Base-by-base conservation (phyloP, 1,140 invertebrate genomes). In the Brachionus calyciflorus region DNA sequence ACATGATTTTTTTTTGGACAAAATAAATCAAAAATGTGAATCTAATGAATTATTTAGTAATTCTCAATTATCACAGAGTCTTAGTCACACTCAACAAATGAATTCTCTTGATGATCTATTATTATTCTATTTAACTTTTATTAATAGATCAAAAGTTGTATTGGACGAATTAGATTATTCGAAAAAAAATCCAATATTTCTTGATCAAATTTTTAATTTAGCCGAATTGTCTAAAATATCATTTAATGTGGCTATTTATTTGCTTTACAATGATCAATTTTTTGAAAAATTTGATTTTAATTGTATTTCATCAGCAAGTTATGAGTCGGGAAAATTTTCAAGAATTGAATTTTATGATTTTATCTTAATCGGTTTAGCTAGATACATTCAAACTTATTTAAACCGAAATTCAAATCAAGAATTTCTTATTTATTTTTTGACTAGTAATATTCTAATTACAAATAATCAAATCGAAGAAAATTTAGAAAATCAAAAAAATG, bases 341-440 rank as follows among this genome's bases (percentile, higher is more conserved):
- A 19, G 19, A 65, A 65, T 65, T 12, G 60, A 65, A 9, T 65
- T 65, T 14, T 65, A 65, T 65, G 40, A 65, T 37, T 46, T 65
- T 65, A 3, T 65, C 9, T 24, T 65, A 19, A 24, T 65, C 7
- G 19, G 40, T 26, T 19, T 65, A 10, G 17, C 60, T 44, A 65
- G 40, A 44, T 65, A 65, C 21, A 44, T 65, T 44, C 9, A 24
- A 46, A 21, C 2, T 3, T 21, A 30, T 7, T 7, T 65, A 37
- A 24, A 14, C n/a, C 28, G 1, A 24, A 44, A 65, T 9, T 26
- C 40, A 12, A 37, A 60, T 37, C 12, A n/a, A 17, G 60, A 65
- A 14, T 6, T 2, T 14, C 37, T 65, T 24, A 0, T 65, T 12
- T 65, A 24, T n/a, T 65, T 44, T 44, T 65, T 65, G 40, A 10